phyloP scores from a whole-genome alignment of 2,888 invertebrate genomes.

The Morpho achilles region DNA sequence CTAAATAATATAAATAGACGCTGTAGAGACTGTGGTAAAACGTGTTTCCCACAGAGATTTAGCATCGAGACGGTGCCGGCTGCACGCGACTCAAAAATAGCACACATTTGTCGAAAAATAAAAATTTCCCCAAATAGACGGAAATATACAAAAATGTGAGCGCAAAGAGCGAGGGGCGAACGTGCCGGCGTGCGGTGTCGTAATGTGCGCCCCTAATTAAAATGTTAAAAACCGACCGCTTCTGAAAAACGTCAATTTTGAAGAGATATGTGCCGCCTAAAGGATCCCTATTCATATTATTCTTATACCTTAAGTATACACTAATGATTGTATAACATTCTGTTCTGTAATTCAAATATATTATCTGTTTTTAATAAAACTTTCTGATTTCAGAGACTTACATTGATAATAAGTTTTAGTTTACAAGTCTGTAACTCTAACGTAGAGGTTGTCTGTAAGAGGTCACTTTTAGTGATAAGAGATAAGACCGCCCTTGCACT shows the following conservation, averaged over 20 bases:
- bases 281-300: slow-evolving; percentile 72
- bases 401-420: too few species aligned
- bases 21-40: slow-evolving; percentile 41
- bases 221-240: slow-evolving; percentile 78
- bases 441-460: too few species aligned
- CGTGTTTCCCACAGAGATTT: slow-evolving; percentile 77
- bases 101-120: slow-evolving; percentile 77
- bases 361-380: slow-evolving; percentile 1
- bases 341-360: not conserved
- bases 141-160: slow-evolving; percentile 78
- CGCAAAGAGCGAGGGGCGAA: slow-evolving; percentile 73
- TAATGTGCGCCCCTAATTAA: slow-evolving; percentile 80
- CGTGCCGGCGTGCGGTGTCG: slow-evolving; percentile 65
- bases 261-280: slow-evolving; percentile 77
- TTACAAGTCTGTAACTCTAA: too few species aligned
- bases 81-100: slow-evolving; percentile 77
- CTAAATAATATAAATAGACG: slow-evolving; percentile 35
- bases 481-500: too few species aligned
- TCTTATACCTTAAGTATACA: slow-evolving; percentile 57
- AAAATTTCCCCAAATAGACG: slow-evolving; percentile 77
- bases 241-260: slow-evolving; percentile 77
- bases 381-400: not conserved
- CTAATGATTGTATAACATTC: slow-evolving; percentile 40
- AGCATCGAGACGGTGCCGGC: slow-evolving; percentile 66
- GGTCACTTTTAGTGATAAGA: too few species aligned